Evolutionary conservation across 2,797 vertebrate species (phyloP), one percentile per base, ranked within the genome.

Genomic region (Gadopsis bispinosus): DNA sequence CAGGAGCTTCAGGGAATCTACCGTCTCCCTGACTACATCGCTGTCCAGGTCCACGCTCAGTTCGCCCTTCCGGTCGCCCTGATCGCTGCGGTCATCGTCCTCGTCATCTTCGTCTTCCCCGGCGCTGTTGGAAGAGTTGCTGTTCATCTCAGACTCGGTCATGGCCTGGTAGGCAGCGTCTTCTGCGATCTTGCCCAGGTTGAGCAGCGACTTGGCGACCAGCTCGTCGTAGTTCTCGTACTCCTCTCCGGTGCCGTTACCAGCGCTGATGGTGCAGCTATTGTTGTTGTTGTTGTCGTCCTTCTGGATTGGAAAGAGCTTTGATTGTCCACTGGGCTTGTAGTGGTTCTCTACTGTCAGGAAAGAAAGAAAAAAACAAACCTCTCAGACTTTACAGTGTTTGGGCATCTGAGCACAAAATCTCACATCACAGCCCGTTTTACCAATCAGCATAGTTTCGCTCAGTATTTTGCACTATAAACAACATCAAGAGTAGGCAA

Each of bases 141-240:
- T 98, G 96, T 98, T 99, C 97, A 98, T 98, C 93, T 99, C 97
- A 0, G 97, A 98, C 95, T 98, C 97, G 0, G 97, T 99, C 96
- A 96, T 96, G 91, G 97, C 97, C 86, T 97, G 96, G 95, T 97
- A 97, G 37, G 97, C 97, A 0, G 98, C 98, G 69, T 99, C 98
- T 90, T 99, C 97, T 0, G 97, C 98, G 50, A 99, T 99, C 95
- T 99, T 99, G 87, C 98, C 98, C 65, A 99, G 96, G 93, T 98
- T 99, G 77, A 99, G 95, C 88, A 99, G 93, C 35, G 98, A 99
- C 94, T 99, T 99, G 89, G 98, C 98, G 78, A 99, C 98, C 89
- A 99, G 96, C 93, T 99, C 97, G 66, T 99, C 98, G 26, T 99
- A 99, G 95, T 99, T 98, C 90, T 99, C 97, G 69, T 98, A 98